Conservation (phyloP, 2,113 vertebrate species). For the Apistogramma diplotaenia region DNA sequence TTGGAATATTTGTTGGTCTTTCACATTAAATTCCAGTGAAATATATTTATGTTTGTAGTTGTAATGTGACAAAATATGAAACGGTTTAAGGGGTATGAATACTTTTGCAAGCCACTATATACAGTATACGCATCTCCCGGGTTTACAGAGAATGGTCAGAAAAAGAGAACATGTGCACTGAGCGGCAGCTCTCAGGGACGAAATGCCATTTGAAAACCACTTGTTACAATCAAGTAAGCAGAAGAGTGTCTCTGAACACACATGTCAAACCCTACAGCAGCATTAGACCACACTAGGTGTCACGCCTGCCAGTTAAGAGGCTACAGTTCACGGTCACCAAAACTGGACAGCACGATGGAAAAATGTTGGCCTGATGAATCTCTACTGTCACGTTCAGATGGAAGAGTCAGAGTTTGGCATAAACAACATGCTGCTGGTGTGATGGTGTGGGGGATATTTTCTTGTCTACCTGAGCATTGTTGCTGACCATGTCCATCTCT, state of each 20-base stretch:
- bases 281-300: neutral
- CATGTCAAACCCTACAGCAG: neutral
- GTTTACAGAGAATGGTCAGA: neutral
- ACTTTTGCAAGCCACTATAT: too few species aligned
- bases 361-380: neutral
- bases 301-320: neutral
- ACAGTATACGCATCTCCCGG: too few species aligned
- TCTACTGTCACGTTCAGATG: too few species aligned
- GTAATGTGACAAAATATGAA: too few species aligned
- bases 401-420: neutral
- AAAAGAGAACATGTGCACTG: neutral
- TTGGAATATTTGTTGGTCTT: too few species aligned
- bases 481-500: neutral
- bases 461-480: neutral
- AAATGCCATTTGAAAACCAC: neutral
- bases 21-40: too few species aligned
- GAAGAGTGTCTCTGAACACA: neutral
- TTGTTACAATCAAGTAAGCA: neutral
- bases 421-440: neutral
- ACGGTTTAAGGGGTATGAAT: too few species aligned
- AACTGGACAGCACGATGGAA: neutral
- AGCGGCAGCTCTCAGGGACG: neutral
- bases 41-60: too few species aligned
- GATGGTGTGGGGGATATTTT: neutral
- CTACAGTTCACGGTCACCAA: accelerated